These are phyloP conservation scores for Spilarctia lutea DNA, from an alignment of 2,888 invertebrate species.

Conservation along the genomic window DNA sequence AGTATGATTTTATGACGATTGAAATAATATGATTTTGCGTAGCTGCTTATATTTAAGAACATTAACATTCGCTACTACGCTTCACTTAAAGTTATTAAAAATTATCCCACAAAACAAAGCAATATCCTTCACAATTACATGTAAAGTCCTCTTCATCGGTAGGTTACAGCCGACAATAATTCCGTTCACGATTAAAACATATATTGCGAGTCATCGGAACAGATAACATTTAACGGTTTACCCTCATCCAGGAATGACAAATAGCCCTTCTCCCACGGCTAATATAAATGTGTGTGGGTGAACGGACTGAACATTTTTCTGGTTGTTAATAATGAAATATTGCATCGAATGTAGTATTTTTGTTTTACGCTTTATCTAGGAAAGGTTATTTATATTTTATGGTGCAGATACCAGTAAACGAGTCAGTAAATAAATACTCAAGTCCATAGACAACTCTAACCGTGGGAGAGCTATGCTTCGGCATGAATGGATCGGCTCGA, in stretches of 20 bases:
- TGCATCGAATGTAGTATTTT: background rate
- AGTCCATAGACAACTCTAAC: too few relatives aligned
- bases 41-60: too few relatives aligned
- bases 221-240: conserved; percentile 28
- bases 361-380: background rate
- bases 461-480: too few relatives aligned
- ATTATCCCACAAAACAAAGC: background rate
- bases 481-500: too few relatives aligned
- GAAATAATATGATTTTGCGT: too few relatives aligned
- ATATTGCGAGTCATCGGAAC: conserved; percentile 23
- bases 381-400: background rate
- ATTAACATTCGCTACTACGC: too few relatives aligned
- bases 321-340: conserved; percentile 11
- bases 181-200: conserved; percentile 17
- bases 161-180: conserved; percentile 14
- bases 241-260: conserved; percentile 34
- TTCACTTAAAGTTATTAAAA: background rate
- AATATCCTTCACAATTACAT: background rate
- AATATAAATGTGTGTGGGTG: background rate
- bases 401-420: background rate
- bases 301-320: conserved; percentile 3
- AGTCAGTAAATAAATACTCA: background rate
- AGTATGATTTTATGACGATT: background rate
- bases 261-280: conserved; percentile 5
- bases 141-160: background rate